Evolutionary conservation across 2,888 invertebrate genomes (phyloP).

Genomic region (Drosophila anomalata): DNA sequence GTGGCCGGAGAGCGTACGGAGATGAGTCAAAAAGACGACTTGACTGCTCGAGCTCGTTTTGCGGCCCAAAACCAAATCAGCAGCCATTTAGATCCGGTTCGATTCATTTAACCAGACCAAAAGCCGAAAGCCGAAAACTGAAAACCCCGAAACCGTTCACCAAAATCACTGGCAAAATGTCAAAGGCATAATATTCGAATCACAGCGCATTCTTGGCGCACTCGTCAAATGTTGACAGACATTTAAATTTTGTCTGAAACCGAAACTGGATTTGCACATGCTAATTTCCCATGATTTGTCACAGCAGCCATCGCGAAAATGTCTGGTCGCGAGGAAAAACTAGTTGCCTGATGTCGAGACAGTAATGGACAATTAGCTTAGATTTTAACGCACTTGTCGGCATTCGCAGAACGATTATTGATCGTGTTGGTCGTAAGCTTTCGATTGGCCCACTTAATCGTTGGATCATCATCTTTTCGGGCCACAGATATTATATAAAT

Average conservation of each 20-base stretch:
- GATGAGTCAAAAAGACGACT: slow-evolving; percentile 40
- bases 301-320: slow-evolving; percentile 23
- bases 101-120: slow-evolving; percentile 17
- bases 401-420: slow-evolving; percentile 31
- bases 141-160: slow-evolving; percentile 43
- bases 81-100: slow-evolving; percentile 75
- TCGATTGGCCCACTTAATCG: slow-evolving; percentile 26
- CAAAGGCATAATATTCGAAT: slow-evolving; percentile 60
- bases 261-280: slow-evolving; percentile 33
- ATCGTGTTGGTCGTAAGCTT: neutral
- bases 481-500: slow-evolving; percentile 26
- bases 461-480: slow-evolving; percentile 4
- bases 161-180: slow-evolving; percentile 53
- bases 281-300: slow-evolving; percentile 46
- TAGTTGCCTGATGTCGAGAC: slow-evolving; percentile 53
- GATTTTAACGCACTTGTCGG: slow-evolving; percentile 43
- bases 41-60: slow-evolving; percentile 35
- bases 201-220: slow-evolving; percentile 24
- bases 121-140: slow-evolving; percentile 2
- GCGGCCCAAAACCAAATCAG: slow-evolving; percentile 57
- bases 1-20: neutral
- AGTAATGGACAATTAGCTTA: slow-evolving; percentile 71
- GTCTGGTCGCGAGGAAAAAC: slow-evolving; percentile 37
- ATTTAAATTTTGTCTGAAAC: slow-evolving; percentile 8
- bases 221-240: slow-evolving; percentile 26